Conservation (phyloP, 2,797 vertebrate genomes). For the Myotis daubentonii region DNA sequence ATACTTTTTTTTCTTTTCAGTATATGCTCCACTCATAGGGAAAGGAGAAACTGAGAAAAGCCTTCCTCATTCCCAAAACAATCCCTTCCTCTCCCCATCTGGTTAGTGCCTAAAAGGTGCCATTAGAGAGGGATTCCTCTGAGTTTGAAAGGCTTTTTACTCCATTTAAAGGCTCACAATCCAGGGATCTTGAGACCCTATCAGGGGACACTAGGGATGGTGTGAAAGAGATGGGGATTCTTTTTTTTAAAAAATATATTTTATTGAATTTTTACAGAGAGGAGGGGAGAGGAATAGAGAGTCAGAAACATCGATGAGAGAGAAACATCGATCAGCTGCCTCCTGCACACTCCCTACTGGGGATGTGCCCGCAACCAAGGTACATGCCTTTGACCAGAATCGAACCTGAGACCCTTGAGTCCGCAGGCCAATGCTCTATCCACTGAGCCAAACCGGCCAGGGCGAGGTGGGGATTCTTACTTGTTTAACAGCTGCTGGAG, state of each 20-base stretch:
- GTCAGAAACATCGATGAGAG: no score
- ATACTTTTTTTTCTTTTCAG: background rate
- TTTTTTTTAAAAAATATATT: background rate
- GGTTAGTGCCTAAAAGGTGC: background rate
- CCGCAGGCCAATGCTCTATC: no score
- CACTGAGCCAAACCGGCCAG: no score
- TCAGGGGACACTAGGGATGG: background rate
- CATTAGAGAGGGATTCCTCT: background rate
- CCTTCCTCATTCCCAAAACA: background rate
- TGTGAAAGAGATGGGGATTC: background rate
- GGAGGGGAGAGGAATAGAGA: no score
- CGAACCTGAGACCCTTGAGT: no score
- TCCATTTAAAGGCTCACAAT: background rate
- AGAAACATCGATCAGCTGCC: no score
- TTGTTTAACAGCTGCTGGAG: background rate
- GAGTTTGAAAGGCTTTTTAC: background rate
- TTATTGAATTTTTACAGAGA: no score
- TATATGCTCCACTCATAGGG: background rate
- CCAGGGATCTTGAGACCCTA: background rate
- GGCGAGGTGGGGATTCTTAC: background rate
- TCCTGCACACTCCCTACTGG: no score
- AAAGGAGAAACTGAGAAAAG: constrained; percentile 20
- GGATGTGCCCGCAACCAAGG: no score
- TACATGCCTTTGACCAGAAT: no score
- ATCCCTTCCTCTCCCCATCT: background rate